These are phyloP conservation scores for Ciconia nigra DNA, from an alignment of 2,797 vertebrate genomes.

Conservation along the genomic window DNA sequence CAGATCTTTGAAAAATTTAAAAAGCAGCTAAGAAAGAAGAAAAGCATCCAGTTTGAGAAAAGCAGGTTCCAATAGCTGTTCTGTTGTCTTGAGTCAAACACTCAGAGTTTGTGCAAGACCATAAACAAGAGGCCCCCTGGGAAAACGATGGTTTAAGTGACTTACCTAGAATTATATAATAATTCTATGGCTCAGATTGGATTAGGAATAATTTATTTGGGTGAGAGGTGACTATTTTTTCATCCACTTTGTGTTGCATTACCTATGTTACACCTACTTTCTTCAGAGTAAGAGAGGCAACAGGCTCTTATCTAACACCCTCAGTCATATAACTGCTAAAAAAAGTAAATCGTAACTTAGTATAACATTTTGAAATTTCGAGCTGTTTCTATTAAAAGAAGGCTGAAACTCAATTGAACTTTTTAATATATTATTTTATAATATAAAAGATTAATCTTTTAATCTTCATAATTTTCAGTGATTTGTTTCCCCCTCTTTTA, in stretches of 20 bases:
- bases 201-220: neutral
- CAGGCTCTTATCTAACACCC: neutral
- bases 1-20: neutral
- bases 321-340: neutral
- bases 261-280: neutral
- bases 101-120: neutral
- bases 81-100: neutral
- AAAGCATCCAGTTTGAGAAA: neutral
- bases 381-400: neutral
- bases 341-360: neutral
- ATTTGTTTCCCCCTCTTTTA: neutral
- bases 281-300: neutral
- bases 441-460: neutral
- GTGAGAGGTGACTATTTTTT: neutral
- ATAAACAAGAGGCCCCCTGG: neutral
- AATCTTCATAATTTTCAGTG: neutral
- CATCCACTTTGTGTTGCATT: neutral
- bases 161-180: neutral
- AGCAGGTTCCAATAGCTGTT: neutral
- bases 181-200: neutral
- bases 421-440: neutral
- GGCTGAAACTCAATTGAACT: neutral
- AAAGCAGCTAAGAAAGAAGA: neutral
- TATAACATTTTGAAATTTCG: neutral
- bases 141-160: neutral